Base-by-base conservation (phyloP, 2,113 vertebrate genomes). In the Hymenochirus boettgeri region DNA sequence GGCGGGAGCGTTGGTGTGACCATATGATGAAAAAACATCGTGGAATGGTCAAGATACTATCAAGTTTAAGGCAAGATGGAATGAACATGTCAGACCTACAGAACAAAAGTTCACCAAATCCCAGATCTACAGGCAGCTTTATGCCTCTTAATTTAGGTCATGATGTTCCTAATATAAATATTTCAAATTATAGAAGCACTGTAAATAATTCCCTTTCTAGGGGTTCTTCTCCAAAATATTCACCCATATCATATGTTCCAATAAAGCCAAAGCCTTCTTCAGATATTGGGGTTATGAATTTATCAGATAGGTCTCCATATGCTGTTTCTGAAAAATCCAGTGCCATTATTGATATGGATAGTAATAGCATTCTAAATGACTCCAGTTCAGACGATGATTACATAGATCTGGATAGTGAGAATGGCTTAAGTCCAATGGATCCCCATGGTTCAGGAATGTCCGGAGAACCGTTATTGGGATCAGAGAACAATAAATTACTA, bases 1-100 rank as follows among this genome's bases (percentile, higher is more conserved):
- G 92, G 76, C 86, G 93, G 70, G 92, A 95, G 57, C 88, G 86
- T 70, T 95, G 95, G 92, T 95, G 93, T 69, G 86, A 92, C 75
- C 95, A 99, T 72, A 92, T 99, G 88, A 93, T 94, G 86, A 94
- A 96, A 77, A 96, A 98, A 57, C 96, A 98, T 72, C 86, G 91
- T 7, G 93, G 93, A 73, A 94, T 96, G 92, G 93, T 97, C 52
- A 97, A 99, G 82, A 94, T 96, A 70, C 82, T 97, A 48, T 95
- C 93, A 3, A 87, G 77, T 7, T 57, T 92, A 75, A 78, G 89
- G 19, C 81, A 88, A 42, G 92, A 95, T 59, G 86, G 84, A 37
- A 80, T 82, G 1, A 73, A 79, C 48, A 47, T 77, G 13, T 79
- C 83, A 12, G 92, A 95, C 1, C 77, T 85, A 12, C 88, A 89